Base-by-base conservation (phyloP, 2,888 invertebrate genomes). In the Agrochola macilenta region DNA sequence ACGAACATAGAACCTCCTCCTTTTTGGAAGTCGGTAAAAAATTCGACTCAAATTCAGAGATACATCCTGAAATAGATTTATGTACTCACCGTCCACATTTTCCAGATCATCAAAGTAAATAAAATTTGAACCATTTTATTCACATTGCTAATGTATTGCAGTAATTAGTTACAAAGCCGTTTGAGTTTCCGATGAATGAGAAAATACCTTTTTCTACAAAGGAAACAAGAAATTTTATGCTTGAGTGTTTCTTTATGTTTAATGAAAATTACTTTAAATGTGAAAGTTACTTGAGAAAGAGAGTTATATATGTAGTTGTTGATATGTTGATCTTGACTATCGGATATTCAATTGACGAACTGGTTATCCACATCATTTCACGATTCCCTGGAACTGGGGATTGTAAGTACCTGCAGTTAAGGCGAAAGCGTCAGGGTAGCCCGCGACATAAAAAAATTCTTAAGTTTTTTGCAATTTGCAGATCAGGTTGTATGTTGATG, bases 151-250 rank as follows among this genome's bases (percentile, higher is more conserved):
- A 79, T 72, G 64, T 84, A 83, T 79, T 79, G 69, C 71, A 82
- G 84, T 84, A 82, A 84, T 82, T 82, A 82, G 80, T 72, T 84
- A 79, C 74, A 79, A 75, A 84, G 69, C 69, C 80, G 71, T 84
- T 84, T 84, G 71, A 82, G 71, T 71, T 72, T 80, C 69, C 74
- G 60, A 79, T 84, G 70, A 83, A 79, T 65, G 74, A 69, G 80
- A 84, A 65, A 79, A 75, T 80, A 84, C 82, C 84, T 69, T 84
- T 84, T 84, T 72, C 80, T 72, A 75, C 74, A 82, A 82, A 84
- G 69, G 79, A 71, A 64, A 60, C 74, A 83, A 84, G 74, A 69
- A 71, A 79, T 69, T 65, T 69, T 20, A 79, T 80, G 74, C 81
- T 84, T 54, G 71, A 79, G 69, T 66, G 35, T 71, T 75, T 71